These are phyloP conservation scores for Pardosa pseudoannulata DNA, from an alignment of 2,888 invertebrate genomes.

Conservation along the genomic window DNA sequence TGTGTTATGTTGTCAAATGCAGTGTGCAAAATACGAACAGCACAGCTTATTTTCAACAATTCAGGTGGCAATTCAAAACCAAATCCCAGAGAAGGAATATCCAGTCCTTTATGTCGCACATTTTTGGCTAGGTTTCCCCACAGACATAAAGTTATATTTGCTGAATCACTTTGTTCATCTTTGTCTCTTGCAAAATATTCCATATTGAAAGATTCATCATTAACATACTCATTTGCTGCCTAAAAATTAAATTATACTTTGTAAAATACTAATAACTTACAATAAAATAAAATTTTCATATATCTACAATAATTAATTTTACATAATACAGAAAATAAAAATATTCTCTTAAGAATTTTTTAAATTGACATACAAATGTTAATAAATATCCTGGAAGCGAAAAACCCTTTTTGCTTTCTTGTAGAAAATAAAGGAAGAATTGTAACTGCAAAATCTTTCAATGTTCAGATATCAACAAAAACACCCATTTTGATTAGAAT, in stretches of 20 bases:
- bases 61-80: slow-evolving; percentile 64
- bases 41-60: slow-evolving; percentile 47
- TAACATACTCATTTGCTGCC: slow-evolving; percentile 48
- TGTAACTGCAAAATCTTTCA: too few relatives aligned
- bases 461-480: too few relatives aligned
- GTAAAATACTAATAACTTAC: too few relatives aligned
- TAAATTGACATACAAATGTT: too few relatives aligned
- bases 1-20: slow-evolving; percentile 52
- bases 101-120: slow-evolving; percentile 55
- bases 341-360: too few relatives aligned
- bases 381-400: too few relatives aligned
- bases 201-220: slow-evolving; percentile 63
- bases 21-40: slow-evolving; percentile 58
- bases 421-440: too few relatives aligned
- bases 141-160: slow-evolving; percentile 40
- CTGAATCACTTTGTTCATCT: not conserved
- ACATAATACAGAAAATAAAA: too few relatives aligned
- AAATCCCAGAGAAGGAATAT: slow-evolving; percentile 28
- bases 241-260: slow-evolving; percentile 29
- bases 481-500: too few relatives aligned
- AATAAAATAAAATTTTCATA: too few relatives aligned
- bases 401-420: too few relatives aligned
- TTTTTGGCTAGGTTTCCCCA: slow-evolving; percentile 70
- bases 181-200: slow-evolving; percentile 28
- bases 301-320: too few relatives aligned